A percentile compares a stretch with the other conserved stretches of the same genome.
Evolutionary conservation across 2,797 vertebrate genomes (phyloP).

Genomic region (Manis pentadactyla): DNA sequence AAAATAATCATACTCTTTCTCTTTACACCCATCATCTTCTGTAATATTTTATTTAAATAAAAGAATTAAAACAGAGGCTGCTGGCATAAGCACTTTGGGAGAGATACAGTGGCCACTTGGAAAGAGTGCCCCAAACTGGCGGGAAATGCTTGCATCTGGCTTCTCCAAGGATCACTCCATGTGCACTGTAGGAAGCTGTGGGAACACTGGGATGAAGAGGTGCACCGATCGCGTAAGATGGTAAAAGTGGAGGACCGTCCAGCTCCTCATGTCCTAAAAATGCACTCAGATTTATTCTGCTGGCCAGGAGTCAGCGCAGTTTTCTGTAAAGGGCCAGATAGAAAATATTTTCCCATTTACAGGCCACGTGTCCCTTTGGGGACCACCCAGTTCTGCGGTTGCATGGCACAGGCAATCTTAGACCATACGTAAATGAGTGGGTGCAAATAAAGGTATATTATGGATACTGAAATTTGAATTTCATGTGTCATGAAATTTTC

Average conservation of each 20-base stretch:
- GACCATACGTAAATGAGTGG: neutral
- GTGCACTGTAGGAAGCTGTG: too few relatives aligned
- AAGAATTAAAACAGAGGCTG: fast-evolving
- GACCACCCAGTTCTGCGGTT: neutral
- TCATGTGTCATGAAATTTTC: neutral
- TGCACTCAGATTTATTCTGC: neutral
- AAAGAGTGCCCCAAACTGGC: neutral
- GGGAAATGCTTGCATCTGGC: fast-evolving
- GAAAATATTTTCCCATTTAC: neutral
- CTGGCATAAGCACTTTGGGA: neutral
- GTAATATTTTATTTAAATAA: neutral
- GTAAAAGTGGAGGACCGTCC: too few relatives aligned
- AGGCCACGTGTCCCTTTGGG: fast-evolving
- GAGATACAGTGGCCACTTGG: neutral
- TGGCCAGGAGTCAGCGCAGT: too few relatives aligned
- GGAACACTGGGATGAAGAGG: neutral
- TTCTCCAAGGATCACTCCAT: too few relatives aligned
- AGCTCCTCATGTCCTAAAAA: too few relatives aligned
- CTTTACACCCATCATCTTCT: neutral
- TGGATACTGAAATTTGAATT: neutral
- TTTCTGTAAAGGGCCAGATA: neutral
- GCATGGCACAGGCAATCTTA: fast-evolving
- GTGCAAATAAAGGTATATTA: neutral
- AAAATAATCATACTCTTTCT: neutral
- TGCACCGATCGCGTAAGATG: fast-evolving